Evolutionary conservation across 1,140 invertebrate species (phyloP).

Genomic region (Aphidius ervi): DNA sequence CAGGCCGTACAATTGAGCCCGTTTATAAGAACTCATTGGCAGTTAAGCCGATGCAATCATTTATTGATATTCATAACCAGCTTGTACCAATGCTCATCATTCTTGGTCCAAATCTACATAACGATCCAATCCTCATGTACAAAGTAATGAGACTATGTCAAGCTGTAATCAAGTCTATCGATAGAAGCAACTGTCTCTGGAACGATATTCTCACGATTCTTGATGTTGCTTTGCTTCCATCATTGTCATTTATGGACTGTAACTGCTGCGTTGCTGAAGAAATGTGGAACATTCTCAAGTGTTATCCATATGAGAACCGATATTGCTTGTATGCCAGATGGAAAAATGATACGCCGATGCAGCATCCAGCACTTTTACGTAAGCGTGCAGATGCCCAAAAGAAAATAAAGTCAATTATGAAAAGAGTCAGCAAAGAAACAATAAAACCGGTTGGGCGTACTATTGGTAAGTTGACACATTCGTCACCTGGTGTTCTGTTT

Average conservation of each 20-base stretch:
- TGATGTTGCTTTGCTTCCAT: slow-evolving; percentile 83
- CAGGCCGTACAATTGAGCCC: slow-evolving; percentile 56
- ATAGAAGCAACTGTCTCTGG: slow-evolving; percentile 57
- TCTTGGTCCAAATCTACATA: slow-evolving; percentile 83
- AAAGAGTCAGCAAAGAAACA: slow-evolving; percentile 96
- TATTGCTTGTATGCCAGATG: slow-evolving; percentile 90
- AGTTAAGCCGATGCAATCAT: slow-evolving; percentile 58
- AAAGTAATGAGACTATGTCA: slow-evolving; percentile 71
- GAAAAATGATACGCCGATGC: slow-evolving; percentile 84
- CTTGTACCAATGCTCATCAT: slow-evolving; percentile 83
- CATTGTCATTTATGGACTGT: slow-evolving; percentile 85
- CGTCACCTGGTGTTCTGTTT: slow-evolving; percentile 90
- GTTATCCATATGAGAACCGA: slow-evolving; percentile 88
- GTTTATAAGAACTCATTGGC: slow-evolving; percentile 58
- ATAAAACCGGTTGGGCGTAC: slow-evolving; percentile 93
- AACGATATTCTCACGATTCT: slow-evolving; percentile 81
- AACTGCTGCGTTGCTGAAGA: slow-evolving; percentile 96
- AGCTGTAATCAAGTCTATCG: slow-evolving; percentile 47
- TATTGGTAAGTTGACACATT: slow-evolving; percentile 95
- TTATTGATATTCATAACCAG: slow-evolving; percentile 70
- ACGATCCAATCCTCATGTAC: slow-evolving; percentile 84
- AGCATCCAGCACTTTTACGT: slow-evolving; percentile 78
- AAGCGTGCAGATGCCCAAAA: slow-evolving; percentile 82
- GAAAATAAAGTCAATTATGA: slow-evolving; percentile 94
- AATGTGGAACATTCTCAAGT: slow-evolving; percentile 87